Conservation (phyloP, 2,888 invertebrate species). For the Pheosia gnoma region DNA sequence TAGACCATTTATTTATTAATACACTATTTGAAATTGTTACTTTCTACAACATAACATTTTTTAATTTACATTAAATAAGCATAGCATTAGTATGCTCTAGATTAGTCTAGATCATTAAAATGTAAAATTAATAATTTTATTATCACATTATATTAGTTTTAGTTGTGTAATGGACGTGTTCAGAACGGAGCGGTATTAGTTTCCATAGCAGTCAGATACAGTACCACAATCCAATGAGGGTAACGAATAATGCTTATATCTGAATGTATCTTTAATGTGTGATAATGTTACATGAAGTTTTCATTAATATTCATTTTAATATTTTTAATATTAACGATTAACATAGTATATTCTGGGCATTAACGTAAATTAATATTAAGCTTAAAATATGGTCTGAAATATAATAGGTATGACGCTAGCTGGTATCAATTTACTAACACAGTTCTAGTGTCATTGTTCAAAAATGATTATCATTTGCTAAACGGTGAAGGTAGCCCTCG, state of each 20-base stretch:
- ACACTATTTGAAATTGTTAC: not conserved
- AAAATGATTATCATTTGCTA: no score
- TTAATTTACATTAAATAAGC: slow-evolving; percentile 1
- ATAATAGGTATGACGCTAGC: not conserved
- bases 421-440: not conserved
- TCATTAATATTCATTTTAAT: not conserved
- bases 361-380: not conserved
- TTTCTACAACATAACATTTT: not conserved
- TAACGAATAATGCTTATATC: not conserved
- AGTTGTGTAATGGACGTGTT: not conserved
- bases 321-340: not conserved
- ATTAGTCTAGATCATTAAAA: not conserved
- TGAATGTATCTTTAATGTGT: not conserved
- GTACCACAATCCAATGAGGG: not conserved
- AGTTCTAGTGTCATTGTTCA: not conserved
- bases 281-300: not conserved
- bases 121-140: slow-evolving; percentile 1
- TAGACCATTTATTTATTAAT: not conserved
- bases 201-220: not conserved
- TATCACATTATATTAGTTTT: not conserved
- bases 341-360: not conserved
- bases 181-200: not conserved
- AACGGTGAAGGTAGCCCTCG: no score
- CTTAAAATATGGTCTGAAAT: not conserved
- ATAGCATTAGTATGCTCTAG: not conserved